Evolutionary conservation across 2,113 vertebrate genomes (phyloP).

Genomic region (Brachypodius melanocephalos): DNA sequence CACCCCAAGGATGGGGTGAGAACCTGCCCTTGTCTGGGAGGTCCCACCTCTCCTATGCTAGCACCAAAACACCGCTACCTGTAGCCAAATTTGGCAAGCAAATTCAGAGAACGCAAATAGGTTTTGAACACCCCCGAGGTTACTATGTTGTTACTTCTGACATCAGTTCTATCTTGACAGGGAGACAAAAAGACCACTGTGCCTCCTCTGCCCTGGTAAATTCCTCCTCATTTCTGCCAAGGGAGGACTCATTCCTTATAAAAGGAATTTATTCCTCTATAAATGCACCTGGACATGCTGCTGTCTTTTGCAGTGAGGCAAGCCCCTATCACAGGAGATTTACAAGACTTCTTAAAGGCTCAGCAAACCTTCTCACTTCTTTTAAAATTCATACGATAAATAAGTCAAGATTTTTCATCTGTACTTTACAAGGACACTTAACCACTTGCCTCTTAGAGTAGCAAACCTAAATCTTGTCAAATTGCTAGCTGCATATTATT

Average conservation of each 20-base stretch:
- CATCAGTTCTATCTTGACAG: background rate
- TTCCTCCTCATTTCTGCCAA: background rate
- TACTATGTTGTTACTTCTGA: background rate
- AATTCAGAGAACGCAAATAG: background rate
- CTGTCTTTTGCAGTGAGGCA: background rate
- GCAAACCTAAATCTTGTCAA: background rate
- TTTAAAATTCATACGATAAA: accelerated
- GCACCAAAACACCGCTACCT: background rate
- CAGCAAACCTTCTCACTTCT: background rate
- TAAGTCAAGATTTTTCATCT: background rate
- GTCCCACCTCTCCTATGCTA: background rate
- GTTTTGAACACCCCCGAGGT: background rate
- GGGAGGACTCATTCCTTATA: background rate
- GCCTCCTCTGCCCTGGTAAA: background rate
- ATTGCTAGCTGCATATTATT: background rate
- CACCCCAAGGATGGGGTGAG: background rate
- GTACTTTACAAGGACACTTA: background rate
- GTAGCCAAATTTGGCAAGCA: background rate
- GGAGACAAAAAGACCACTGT: background rate
- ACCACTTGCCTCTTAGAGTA: background rate
- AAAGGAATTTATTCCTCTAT: background rate
- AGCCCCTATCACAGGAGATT: background rate
- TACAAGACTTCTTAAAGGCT: background rate
- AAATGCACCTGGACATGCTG: background rate
- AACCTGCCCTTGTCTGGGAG: background rate